A percentile compares a stretch with the other conserved stretches of the same genome.
phyloP scores from a whole-genome alignment of 2,797 vertebrate genomes.

The Rhincodon typus region DNA sequence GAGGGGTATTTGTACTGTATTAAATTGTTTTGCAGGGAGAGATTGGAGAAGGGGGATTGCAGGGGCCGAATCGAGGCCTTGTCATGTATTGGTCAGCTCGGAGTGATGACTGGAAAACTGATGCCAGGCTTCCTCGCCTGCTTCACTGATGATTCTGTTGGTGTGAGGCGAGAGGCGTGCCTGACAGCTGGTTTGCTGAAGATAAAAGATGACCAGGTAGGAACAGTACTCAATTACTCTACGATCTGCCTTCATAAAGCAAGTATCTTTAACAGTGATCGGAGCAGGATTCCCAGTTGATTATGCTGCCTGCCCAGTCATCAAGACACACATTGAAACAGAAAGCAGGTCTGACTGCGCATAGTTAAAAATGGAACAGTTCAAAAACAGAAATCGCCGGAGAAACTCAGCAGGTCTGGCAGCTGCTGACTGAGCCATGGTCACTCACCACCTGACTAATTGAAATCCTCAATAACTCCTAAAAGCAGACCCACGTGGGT shows the following conservation, averaged over 20 bases:
- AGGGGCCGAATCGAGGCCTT: conserved; percentile 55
- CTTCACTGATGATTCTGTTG: conserved; percentile 56
- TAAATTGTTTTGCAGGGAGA: conserved; percentile 43
- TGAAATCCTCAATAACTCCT: too few species aligned
- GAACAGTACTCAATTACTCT: conserved; percentile 6
- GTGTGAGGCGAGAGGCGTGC: conserved; percentile 60
- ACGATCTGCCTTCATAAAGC: not conserved
- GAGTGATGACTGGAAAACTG: conserved; percentile 61
- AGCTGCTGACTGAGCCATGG: too few species aligned
- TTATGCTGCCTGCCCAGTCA: not conserved
- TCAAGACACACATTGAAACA: not conserved
- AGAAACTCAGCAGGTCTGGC: too few species aligned
- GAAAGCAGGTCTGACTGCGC: not conserved
- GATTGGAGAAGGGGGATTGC: conserved; percentile 51
- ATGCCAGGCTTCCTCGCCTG: conserved; percentile 58
- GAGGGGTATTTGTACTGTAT: not conserved
- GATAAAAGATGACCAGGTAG: conserved; percentile 57
- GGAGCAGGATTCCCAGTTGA: not conserved
- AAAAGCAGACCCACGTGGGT: too few species aligned
- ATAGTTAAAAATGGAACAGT: not conserved
- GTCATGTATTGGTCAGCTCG: conserved; percentile 54
- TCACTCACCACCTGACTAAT: too few species aligned
- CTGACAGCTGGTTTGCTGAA: conserved; percentile 55
- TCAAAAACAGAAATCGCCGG: not conserved
- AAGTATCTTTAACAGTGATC: not conserved